A percentile compares a stretch with the other conserved stretches of the same genome.
Evolutionary conservation across 2,888 invertebrate species (phyloP).

Genomic region (Epirrita christyi): DNA sequence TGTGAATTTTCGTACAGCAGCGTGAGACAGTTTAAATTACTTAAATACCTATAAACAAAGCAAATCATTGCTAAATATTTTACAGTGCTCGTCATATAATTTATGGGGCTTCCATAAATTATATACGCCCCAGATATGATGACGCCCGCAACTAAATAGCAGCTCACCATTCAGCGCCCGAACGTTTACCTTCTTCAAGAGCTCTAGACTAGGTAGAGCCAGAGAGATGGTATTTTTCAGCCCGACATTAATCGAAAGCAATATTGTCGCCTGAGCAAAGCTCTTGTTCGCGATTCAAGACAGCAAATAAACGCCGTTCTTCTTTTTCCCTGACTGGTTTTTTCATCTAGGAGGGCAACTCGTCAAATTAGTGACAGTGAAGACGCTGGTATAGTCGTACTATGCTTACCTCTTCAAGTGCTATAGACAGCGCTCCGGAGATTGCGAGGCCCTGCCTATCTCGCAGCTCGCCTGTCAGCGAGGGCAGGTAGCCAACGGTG

Average conservation of each 20-base stretch:
- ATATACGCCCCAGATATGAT: constrained; percentile 21
- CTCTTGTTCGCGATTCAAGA: too few species aligned
- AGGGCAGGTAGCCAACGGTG: constrained; percentile 94
- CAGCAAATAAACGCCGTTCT: too few species aligned
- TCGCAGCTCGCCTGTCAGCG: constrained; percentile 90
- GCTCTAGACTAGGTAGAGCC: constrained; percentile 2
- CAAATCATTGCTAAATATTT: too few species aligned
- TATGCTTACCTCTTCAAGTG: constrained; percentile 89
- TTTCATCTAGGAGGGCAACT: too few species aligned
- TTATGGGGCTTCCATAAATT: too few species aligned
- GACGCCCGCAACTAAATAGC: constrained; percentile 21
- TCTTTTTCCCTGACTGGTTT: too few species aligned
- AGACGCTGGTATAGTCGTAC: too few species aligned
- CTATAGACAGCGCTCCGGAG: constrained; percentile 96
- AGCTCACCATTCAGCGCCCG: constrained; percentile 16
- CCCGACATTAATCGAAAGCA: neutral
- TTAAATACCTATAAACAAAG: too few species aligned
- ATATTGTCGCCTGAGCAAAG: too few species aligned
- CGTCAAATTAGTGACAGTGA: too few species aligned
- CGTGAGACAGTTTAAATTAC: constrained; percentile 8
- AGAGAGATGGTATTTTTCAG: neutral
- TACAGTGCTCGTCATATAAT: too few species aligned
- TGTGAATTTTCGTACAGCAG: neutral
- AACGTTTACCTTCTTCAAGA: constrained; percentile 11
- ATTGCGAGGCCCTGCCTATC: constrained; percentile 94